Conservation (phyloP, 2,888 invertebrate species). For the Leptogaster cylindrica region DNA sequence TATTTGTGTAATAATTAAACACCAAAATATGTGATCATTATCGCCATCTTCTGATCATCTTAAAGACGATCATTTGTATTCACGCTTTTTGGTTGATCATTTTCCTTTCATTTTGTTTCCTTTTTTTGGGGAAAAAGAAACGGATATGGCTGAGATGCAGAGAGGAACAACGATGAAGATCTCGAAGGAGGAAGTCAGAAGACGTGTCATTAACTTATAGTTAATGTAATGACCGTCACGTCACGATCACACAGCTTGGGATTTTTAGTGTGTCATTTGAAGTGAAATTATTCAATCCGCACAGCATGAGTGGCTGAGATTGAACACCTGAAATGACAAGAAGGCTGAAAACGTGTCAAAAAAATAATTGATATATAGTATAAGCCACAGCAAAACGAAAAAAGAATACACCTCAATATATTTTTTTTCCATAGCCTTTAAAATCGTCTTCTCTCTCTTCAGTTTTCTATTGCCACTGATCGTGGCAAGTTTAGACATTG, state of each 20-base stretch:
- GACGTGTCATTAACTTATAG: slow-evolving; percentile 36
- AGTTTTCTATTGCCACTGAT: slow-evolving; percentile 3
- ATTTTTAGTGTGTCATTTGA: slow-evolving; percentile 16
- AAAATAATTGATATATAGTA: slow-evolving; percentile 59
- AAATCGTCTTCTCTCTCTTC: too few relatives aligned
- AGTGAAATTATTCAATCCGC: slow-evolving; percentile 49
- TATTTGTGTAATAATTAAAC: slow-evolving; percentile 40
- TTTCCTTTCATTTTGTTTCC: too few relatives aligned
- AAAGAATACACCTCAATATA: too few relatives aligned
- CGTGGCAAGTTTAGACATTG: background rate
- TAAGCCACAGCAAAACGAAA: too few relatives aligned
- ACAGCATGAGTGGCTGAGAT: slow-evolving; percentile 63
- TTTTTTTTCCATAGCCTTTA: too few relatives aligned
- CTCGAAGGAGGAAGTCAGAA: slow-evolving; percentile 25
- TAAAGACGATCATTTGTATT: slow-evolving; percentile 41
- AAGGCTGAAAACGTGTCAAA: slow-evolving; percentile 43
- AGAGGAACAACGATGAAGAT: too few relatives aligned
- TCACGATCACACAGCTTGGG: slow-evolving; percentile 31
- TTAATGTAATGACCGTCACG: slow-evolving; percentile 38
- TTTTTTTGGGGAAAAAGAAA: too few relatives aligned
- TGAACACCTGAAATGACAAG: slow-evolving; percentile 61
- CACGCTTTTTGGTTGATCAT: background rate
- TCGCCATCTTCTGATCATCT: slow-evolving; percentile 40
- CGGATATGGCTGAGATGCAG: background rate
- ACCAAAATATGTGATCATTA: slow-evolving; percentile 41